Conservation (phyloP, 2,797 vertebrate species). For the Borostomias antarcticus region DNA sequence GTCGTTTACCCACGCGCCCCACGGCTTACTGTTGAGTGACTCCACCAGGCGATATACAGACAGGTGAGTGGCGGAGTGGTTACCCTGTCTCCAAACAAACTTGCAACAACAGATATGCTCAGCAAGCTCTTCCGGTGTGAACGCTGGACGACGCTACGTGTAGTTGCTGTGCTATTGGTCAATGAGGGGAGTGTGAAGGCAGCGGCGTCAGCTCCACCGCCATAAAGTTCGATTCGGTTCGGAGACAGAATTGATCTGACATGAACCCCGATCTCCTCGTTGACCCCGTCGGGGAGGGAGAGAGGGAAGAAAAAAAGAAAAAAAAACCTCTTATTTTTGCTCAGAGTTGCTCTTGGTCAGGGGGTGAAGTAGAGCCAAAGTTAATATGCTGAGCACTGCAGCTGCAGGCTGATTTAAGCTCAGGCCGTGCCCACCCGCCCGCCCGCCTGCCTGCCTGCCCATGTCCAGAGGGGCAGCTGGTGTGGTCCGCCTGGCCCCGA, state of each 20-base stretch:
- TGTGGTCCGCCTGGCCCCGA: slow-evolving; percentile 20
- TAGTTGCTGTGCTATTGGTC: background rate
- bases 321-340: background rate
- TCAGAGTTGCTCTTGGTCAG: slow-evolving; percentile 22
- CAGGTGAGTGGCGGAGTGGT: slow-evolving; percentile 80
- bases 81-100: background rate
- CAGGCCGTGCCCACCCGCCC: background rate
- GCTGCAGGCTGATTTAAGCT: slow-evolving; percentile 20
- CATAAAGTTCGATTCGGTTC: background rate
- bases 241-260: background rate
- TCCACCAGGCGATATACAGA: slow-evolving; percentile 85
- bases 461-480: slow-evolving; percentile 26
- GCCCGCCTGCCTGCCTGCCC: background rate
- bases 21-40: slow-evolving; percentile 78
- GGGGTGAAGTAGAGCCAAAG: slow-evolving; percentile 21
- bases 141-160: too few relatives aligned
- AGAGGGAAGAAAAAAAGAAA: background rate
- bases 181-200: background rate
- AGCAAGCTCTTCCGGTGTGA: too few relatives aligned
- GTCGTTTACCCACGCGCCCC: slow-evolving; percentile 75
- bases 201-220: background rate
- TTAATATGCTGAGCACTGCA: slow-evolving; percentile 28
- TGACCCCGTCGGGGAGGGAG: background rate
- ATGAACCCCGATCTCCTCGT: slow-evolving; percentile 4
- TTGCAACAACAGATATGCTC: background rate